These are phyloP conservation scores for Martes flavigula DNA, from an alignment of 2,797 vertebrate genomes.

Conservation along the genomic window DNA sequence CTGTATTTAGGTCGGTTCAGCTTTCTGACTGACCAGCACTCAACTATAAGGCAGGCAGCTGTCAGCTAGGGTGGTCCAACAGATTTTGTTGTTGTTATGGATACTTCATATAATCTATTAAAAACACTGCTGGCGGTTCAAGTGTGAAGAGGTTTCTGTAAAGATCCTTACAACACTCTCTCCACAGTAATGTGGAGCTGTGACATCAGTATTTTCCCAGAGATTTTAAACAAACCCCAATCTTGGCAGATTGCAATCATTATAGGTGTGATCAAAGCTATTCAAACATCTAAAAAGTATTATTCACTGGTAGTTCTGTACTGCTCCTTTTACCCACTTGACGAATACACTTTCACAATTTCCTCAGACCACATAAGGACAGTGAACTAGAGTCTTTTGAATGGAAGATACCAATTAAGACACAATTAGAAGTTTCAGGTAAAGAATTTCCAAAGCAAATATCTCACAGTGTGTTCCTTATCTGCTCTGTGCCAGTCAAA, in stretches of 20 bases:
- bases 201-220: background rate
- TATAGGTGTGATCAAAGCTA: background rate
- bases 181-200: background rate
- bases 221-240: constrained; percentile 34
- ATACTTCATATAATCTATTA: background rate
- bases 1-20: background rate
- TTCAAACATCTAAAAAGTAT: background rate
- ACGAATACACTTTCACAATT: background rate
- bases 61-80: background rate
- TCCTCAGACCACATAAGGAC: background rate
- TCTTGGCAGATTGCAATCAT: background rate
- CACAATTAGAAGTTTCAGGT: background rate
- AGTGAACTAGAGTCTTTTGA: background rate
- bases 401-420: background rate
- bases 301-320: background rate
- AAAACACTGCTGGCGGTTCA: background rate
- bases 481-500: background rate
- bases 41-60: background rate
- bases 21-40: background rate
- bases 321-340: background rate
- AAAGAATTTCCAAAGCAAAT: background rate
- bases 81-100: background rate
- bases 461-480: background rate
- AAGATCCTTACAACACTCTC: background rate
- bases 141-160: background rate